Evolutionary conservation across 2,113 vertebrate genomes (phyloP).

Genomic region (Romanogobio albipinnatus): DNA sequence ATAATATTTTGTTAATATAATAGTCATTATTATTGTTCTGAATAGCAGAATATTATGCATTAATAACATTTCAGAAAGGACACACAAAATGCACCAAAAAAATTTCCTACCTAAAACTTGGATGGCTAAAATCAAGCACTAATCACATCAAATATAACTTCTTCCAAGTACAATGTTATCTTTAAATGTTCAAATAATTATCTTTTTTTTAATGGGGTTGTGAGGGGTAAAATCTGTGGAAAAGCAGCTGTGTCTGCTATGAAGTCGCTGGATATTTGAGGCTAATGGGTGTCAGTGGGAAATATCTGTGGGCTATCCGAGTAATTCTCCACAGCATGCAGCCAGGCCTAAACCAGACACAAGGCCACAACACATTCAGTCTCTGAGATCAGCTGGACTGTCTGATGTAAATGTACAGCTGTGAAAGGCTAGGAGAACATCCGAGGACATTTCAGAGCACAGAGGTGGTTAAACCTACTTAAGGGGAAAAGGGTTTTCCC

Average conservation of each 20-base stretch:
- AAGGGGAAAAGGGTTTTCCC: constrained; percentile 53
- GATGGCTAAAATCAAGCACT: background rate
- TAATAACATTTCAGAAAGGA: background rate
- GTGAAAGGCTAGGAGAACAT: constrained; percentile 24
- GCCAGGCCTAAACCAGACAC: background rate
- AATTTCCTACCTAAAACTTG: background rate
- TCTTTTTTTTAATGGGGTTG: constrained; percentile 7
- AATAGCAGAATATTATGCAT: background rate
- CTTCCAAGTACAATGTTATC: background rate
- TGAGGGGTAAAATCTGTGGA: constrained; percentile 10
- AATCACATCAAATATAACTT: background rate
- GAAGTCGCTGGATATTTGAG: constrained; percentile 12
- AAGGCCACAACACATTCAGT: constrained; percentile 5
- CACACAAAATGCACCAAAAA: background rate
- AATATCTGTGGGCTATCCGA: constrained; percentile 37
- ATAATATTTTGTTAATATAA: background rate
- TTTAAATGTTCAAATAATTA: background rate
- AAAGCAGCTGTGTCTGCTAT: constrained; percentile 11
- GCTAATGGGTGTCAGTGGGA: constrained; percentile 25
- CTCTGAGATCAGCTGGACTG: constrained; percentile 1
- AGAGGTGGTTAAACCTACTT: constrained; percentile 26
- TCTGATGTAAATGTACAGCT: constrained; percentile 36
- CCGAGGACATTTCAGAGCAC: background rate
- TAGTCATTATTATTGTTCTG: background rate
- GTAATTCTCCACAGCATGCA: background rate